A percentile compares a stretch with the other conserved stretches of the same genome.
phyloP scores from a whole-genome alignment of 2,113 vertebrate genomes.

The Bubo scandiacus region DNA sequence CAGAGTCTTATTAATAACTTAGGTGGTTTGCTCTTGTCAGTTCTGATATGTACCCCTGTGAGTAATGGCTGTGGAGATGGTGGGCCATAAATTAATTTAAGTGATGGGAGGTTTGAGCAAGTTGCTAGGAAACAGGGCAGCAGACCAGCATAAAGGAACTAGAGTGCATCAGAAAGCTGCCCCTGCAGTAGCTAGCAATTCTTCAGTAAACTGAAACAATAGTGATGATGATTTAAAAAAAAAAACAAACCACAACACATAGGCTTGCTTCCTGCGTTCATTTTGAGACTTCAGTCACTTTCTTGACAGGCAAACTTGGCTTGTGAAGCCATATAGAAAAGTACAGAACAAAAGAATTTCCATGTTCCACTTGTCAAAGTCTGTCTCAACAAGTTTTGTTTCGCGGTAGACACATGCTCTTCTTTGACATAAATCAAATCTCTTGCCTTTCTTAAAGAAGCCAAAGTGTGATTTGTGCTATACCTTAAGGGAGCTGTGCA shows the following conservation, averaged over 20 bases:
- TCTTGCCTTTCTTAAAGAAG: background rate
- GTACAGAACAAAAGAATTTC: conserved; percentile 8
- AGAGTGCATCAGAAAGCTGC: conserved; percentile 37
- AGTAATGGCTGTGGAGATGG: conserved; percentile 66
- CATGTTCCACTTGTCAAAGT: conserved; percentile 12
- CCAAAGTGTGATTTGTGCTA: background rate
- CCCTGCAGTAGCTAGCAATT: conserved; percentile 61
- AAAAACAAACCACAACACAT: background rate
- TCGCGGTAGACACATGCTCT: background rate
- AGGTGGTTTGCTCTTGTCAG: conserved; percentile 26
- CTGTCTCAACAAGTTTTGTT: conserved; percentile 22
- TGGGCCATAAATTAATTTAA: conserved; percentile 69
- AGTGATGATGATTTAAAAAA: background rate
- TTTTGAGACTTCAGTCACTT: background rate
- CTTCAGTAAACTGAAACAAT: background rate
- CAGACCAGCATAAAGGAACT: conserved; percentile 22
- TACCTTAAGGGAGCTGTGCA: background rate
- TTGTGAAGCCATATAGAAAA: background rate
- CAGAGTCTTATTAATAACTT: conserved; percentile 23
- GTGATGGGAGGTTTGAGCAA: conserved; percentile 72
- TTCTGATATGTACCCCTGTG: conserved; percentile 44
- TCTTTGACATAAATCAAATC: conserved; percentile 7
- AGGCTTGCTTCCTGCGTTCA: background rate
- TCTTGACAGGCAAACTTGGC: background rate
- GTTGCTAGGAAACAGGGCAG: conserved; percentile 81